phyloP scores from a whole-genome alignment of 2,797 vertebrate genomes.

The Acridotheres tristis region DNA sequence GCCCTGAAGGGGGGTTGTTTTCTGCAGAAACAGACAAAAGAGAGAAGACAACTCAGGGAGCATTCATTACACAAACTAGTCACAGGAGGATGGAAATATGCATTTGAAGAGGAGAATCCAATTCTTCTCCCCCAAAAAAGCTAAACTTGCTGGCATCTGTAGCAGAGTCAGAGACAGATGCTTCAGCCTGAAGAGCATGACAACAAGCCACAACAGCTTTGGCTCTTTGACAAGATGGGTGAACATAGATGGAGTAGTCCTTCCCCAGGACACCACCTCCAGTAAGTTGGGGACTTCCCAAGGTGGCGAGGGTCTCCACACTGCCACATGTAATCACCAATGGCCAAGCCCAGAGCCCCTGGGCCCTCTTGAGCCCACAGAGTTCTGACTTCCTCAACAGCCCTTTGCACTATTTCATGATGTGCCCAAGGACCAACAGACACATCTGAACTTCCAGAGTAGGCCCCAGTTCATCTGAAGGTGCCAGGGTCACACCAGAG shows the following conservation, averaged over 20 bases:
- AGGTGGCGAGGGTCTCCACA: not conserved
- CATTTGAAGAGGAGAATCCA: not conserved
- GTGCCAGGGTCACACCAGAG: not conserved
- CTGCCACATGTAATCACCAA: rapidly evolving
- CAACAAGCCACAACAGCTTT: not conserved
- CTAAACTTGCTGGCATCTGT: not conserved
- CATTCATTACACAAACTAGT: not conserved
- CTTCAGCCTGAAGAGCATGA: not conserved
- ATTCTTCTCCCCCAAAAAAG: not conserved
- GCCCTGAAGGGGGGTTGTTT: not conserved
- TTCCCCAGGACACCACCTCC: not conserved
- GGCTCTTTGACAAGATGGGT: not conserved
- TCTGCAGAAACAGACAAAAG: constrained; percentile 24
- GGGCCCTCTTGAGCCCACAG: not conserved
- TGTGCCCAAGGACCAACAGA: not conserved
- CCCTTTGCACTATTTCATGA: not conserved
- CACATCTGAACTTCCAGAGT: rapidly evolving
- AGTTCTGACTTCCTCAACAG: not conserved
- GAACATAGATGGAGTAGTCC: not conserved
- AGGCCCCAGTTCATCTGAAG: not conserved
- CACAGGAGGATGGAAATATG: not conserved
- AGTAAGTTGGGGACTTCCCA: not conserved
- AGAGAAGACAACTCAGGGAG: not conserved
- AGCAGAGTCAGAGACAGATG: not conserved
- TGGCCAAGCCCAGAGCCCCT: not conserved